Percentiles rank a stretch among this genome's conserved stretches.
phyloP scores from a whole-genome alignment of 1,140 invertebrate species.

The Holotrichia oblita region DNA sequence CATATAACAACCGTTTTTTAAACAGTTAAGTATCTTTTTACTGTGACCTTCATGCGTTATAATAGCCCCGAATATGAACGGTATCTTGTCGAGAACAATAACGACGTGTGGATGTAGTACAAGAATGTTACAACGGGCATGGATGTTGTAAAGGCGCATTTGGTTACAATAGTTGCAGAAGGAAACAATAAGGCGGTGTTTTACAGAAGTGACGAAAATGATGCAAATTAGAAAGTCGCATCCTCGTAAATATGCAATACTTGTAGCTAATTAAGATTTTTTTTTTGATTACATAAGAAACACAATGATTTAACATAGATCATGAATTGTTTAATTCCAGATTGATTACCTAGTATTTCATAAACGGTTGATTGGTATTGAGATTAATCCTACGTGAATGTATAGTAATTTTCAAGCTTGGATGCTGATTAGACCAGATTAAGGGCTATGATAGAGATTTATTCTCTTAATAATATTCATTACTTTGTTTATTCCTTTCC shows the following conservation, averaged over 20 bases:
- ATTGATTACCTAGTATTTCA: not conserved
- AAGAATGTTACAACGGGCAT: not conserved
- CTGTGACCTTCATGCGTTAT: not conserved
- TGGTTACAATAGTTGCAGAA: constrained; percentile 12
- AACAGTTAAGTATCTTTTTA: constrained; percentile 8
- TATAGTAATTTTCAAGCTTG: too few relatives aligned
- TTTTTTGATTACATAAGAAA: not conserved
- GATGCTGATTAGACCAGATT: too few relatives aligned
- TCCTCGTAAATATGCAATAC: not conserved
- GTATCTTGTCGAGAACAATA: not conserved
- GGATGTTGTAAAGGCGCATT: not conserved
- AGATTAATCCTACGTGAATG: too few relatives aligned
- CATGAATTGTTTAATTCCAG: not conserved
- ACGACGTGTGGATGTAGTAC: not conserved
- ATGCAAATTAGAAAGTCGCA: constrained; percentile 6
- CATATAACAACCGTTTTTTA: not conserved
- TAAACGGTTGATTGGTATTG: too few relatives aligned
- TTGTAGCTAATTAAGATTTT: not conserved
- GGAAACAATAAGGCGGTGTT: not conserved
- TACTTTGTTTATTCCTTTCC: too few relatives aligned
- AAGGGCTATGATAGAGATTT: too few relatives aligned
- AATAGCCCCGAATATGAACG: not conserved
- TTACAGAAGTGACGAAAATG: not conserved
- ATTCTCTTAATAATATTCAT: too few relatives aligned
- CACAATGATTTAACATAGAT: not conserved